These are phyloP conservation scores for Caenorhabditis remanei DNA, from an alignment of 1,140 invertebrate genomes.

Conservation along the genomic window DNA sequence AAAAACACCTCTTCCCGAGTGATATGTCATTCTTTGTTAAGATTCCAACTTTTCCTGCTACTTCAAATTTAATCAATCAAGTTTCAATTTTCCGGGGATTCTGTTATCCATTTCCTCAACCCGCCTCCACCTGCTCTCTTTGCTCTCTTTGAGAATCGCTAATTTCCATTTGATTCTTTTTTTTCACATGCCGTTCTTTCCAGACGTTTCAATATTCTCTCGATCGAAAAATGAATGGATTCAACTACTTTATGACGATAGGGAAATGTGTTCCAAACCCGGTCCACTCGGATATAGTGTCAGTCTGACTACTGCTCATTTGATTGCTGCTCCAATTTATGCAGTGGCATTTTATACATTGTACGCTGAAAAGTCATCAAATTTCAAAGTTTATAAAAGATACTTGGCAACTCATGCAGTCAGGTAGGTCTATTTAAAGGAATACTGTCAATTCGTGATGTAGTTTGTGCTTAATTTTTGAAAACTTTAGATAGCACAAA, in stretches of 20 bases:
- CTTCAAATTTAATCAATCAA: neutral
- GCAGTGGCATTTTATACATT: constrained; percentile 2
- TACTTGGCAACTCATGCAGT: constrained; percentile 1
- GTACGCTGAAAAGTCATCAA: neutral
- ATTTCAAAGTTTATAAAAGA: neutral
- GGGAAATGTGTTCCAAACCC: neutral
- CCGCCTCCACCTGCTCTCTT: neutral
- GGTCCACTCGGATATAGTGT: constrained; percentile 2
- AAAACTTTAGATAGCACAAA: neutral
- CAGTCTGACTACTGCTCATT: neutral
- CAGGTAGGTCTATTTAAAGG: neutral
- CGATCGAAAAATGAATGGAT: neutral
- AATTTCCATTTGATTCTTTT: neutral
- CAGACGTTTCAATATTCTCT: neutral
- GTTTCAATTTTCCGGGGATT: neutral
- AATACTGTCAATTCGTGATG: neutral
- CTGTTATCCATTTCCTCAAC: too few species aligned
- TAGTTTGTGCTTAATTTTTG: too few species aligned
- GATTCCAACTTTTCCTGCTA: too few species aligned
- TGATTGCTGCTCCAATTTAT: neutral
- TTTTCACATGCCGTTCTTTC: constrained; percentile 3
- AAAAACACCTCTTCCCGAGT: too few species aligned
- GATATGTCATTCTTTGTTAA: too few species aligned
- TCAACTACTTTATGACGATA: constrained; percentile 5
- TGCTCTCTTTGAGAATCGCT: neutral